Evolutionary conservation across 2,797 vertebrate genomes (phyloP), one percentile per base, ranked within the genome.

Genomic region (Falco berigora): DNA sequence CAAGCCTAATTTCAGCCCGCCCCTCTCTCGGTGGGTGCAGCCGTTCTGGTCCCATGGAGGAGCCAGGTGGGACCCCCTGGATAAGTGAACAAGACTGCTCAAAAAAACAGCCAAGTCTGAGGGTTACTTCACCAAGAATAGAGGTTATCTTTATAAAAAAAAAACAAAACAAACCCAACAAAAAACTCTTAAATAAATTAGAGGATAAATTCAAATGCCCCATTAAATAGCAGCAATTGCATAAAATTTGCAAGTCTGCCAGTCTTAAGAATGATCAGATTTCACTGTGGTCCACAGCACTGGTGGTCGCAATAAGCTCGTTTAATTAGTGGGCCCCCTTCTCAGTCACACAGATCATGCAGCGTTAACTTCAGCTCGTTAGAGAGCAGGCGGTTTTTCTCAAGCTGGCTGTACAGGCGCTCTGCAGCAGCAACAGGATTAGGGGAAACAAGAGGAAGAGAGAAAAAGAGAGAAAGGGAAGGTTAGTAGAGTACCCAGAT

Each of bases 311-410:
- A 46, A 91, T 74, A 68, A 94, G 95, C 95, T 95, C 6, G 46
- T 88, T 95, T 97, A 97, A 95, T 93, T 96, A 96, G 95, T 78
- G 97, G 93, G 95, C 90, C 95, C 95, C 97, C 95, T 96, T 94
- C 84, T 98, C 98, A 98, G 97, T 98, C 98, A 98, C 98, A 98
- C 66, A 98, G 98, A 98, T 98, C 98, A 95, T 98, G 98, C 97
- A 98, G 98, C 88, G 97, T 98, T 97, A 98, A 96, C 97, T 98
- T 98, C 98, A 98, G 97, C 97, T 98, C 98, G 25, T 97, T 98
- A 97, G 98, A 97, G 96, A 98, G 98, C 97, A 98, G 97, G n/a
- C 95, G 97, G 96, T 98, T 98, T 98, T 97, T 98, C 97, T 98
- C 98, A 97, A 98, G 98, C 92, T 98, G 98, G 97, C 97, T 98